These are phyloP conservation scores for Nasonia oneida DNA, from an alignment of 2,888 invertebrate genomes.

Conservation along the genomic window DNA sequence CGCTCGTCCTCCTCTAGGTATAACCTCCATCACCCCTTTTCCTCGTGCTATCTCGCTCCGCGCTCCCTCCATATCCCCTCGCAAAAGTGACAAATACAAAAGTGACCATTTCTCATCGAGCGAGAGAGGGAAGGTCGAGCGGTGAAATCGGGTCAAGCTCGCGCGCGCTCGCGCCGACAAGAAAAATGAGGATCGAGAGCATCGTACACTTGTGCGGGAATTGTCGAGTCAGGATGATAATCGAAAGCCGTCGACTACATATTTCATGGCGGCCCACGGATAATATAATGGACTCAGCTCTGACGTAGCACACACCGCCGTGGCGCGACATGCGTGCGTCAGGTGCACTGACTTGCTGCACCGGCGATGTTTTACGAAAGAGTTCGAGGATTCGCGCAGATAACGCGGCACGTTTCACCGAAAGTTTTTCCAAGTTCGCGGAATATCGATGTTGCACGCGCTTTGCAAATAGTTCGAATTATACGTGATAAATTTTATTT, in stretches of 20 bases:
- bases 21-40: neutral
- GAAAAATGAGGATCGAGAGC: constrained; percentile 10
- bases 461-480: too few species aligned
- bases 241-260: constrained; percentile 15
- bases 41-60: neutral
- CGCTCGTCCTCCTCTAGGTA: neutral
- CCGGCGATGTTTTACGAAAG: neutral
- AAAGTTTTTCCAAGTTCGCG: too few species aligned
- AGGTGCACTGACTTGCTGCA: neutral
- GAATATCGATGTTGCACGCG: too few species aligned
- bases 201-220: neutral
- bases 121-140: constrained; percentile 24
- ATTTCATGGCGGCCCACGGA: neutral
- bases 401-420: neutral
- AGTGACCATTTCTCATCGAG: constrained; percentile 61
- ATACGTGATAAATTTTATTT: too few species aligned
- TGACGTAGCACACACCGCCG: neutral
- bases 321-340: neutral
- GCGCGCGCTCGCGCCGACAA: constrained; percentile 34
- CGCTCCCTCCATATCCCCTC: neutral
- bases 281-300: neutral
- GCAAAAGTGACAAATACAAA: constrained; percentile 56
- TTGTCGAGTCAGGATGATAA: constrained; percentile 42
- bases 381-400: neutral
- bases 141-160: constrained; percentile 57